Evolutionary conservation across 2,113 vertebrate species (phyloP).

Genomic region (Axis porcinus): DNA sequence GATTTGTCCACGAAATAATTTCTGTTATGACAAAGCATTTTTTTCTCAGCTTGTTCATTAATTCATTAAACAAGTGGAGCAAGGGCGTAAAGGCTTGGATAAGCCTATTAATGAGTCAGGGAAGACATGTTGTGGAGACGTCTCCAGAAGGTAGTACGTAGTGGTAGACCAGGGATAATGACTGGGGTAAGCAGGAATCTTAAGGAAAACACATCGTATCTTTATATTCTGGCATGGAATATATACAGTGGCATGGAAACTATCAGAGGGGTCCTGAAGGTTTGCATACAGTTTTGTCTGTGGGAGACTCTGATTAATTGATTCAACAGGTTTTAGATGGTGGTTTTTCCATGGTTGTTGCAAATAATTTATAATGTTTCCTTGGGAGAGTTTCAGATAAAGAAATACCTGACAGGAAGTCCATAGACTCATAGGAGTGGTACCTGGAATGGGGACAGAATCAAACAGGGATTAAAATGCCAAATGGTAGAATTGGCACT

Average conservation of each 20-base stretch:
- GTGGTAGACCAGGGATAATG: neutral
- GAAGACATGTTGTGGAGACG: neutral
- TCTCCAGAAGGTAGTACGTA: neutral
- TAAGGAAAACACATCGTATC: neutral
- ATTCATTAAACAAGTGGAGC: neutral
- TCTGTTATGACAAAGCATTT: neutral
- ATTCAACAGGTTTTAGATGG: neutral
- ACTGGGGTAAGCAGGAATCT: neutral
- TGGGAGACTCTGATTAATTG: neutral
- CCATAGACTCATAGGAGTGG: neutral
- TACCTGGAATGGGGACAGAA: neutral
- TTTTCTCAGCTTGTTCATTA: neutral
- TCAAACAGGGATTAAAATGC: neutral
- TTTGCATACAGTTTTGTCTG: neutral
- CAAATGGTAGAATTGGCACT: neutral
- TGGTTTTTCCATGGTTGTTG: neutral
- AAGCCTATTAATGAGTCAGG: neutral
- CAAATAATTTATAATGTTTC: neutral
- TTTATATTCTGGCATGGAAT: neutral
- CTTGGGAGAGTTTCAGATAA: neutral
- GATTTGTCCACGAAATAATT: neutral
- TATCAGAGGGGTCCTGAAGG: neutral
- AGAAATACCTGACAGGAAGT: neutral
- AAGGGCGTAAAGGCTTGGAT: neutral
- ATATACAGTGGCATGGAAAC: too few species aligned